These are phyloP conservation scores for Volucella bombylans DNA, from an alignment of 2,888 invertebrate genomes.

Conservation along the genomic window DNA sequence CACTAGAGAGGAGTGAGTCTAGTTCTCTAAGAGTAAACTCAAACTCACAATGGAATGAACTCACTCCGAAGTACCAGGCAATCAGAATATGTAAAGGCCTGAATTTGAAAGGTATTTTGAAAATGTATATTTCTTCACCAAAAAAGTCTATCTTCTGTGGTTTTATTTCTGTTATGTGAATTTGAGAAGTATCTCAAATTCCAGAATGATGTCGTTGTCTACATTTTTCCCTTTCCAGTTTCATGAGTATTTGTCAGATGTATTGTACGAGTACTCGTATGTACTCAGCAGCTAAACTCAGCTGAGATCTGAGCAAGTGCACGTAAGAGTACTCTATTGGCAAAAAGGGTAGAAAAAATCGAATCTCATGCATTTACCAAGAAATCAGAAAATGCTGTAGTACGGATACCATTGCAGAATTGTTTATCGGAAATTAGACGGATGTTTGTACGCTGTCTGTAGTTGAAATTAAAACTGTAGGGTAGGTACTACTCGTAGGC, in stretches of 20 bases:
- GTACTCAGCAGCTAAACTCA: slow-evolving; percentile 2
- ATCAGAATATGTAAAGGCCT: slow-evolving; percentile 16
- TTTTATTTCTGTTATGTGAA: slow-evolving; percentile 21
- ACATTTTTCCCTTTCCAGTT: not conserved
- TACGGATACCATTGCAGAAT: not conserved
- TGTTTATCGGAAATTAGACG: slow-evolving; percentile 21
- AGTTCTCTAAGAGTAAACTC: slow-evolving; percentile 33
- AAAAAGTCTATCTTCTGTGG: slow-evolving; percentile 4
- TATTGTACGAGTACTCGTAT: not conserved
- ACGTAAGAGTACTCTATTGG: not conserved
- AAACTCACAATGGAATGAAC: slow-evolving; percentile 63
- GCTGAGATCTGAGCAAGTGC: slow-evolving; percentile 7
- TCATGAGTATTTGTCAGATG: not conserved
- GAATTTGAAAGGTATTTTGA: not conserved
- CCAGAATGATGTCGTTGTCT: slow-evolving; percentile 41
- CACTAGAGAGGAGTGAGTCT: slow-evolving; percentile 34
- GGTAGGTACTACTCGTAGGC: not conserved
- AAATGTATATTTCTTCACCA: not conserved
- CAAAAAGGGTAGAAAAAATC: slow-evolving; percentile 5
- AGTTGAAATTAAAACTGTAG: not conserved
- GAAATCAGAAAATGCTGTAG: slow-evolving; percentile 41
- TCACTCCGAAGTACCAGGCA: slow-evolving; percentile 61
- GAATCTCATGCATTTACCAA: slow-evolving; percentile 38
- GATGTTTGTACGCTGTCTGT: not conserved
- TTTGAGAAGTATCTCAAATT: slow-evolving; percentile 52